Percentiles rank a stretch among this genome's conserved stretches.
phyloP scores from a whole-genome alignment of 1,140 invertebrate genomes.

The Ceratina australensis region DNA sequence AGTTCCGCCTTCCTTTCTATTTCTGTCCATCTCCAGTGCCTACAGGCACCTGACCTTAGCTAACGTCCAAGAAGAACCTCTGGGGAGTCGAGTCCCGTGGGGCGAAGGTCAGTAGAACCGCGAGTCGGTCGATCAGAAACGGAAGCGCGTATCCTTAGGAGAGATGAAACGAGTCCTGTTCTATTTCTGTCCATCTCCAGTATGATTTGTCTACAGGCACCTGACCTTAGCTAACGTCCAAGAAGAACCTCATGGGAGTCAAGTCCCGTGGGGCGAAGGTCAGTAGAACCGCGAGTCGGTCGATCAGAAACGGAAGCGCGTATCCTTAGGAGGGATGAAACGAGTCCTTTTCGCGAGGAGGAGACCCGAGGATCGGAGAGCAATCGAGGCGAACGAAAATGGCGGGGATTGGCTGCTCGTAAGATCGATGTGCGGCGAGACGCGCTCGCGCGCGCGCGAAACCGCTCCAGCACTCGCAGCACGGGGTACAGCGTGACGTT shows the following conservation, averaged over 20 bases:
- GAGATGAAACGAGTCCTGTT: neutral
- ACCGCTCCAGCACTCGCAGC: neutral
- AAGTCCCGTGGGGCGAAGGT: neutral
- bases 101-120: constrained; percentile 18
- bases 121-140: constrained; percentile 7
- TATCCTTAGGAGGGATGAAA: neutral
- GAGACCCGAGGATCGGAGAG: constrained; percentile 2
- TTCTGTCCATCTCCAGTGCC: neutral
- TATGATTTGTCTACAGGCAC: neutral
- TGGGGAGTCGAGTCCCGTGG: neutral
- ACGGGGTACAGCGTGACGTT: neutral
- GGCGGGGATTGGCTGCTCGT: constrained; percentile 19
- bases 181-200: neutral
- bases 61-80: neutral
- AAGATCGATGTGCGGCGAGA: constrained; percentile 22
- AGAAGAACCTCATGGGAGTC: neutral
- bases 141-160: neutral
- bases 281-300: constrained; percentile 14
- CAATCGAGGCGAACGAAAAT: constrained; percentile 28
- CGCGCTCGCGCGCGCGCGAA: neutral
- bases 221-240: constrained; percentile 18
- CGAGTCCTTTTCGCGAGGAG: neutral
- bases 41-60: constrained; percentile 5
- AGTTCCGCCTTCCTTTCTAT: neutral
- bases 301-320: neutral